phyloP scores from a whole-genome alignment of 1,140 invertebrate species.

The Formica selysi region DNA sequence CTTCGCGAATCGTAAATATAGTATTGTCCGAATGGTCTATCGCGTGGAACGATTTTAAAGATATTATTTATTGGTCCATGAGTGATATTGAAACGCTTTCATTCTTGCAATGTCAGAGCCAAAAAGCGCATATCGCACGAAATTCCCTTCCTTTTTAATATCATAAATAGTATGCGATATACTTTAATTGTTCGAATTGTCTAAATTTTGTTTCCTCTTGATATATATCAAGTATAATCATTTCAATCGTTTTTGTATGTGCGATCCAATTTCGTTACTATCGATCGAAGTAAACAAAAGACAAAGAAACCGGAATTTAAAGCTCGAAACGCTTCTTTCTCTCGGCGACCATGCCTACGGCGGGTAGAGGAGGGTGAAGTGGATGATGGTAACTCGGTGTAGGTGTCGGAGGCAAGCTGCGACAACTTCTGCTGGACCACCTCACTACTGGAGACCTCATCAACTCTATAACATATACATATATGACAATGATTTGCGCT shows the following conservation, averaged over 20 bases:
- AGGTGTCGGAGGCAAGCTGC: conserved; percentile 84
- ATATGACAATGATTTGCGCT: neutral
- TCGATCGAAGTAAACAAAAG: neutral
- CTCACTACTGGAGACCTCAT: conserved; percentile 85
- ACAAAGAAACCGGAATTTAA: conserved; percentile 71
- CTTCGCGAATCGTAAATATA: neutral
- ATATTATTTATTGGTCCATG: conserved; percentile 21
- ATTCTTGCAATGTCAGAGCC: conserved; percentile 10
- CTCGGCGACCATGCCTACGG: conserved; percentile 90
- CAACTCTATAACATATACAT: conserved; percentile 84
- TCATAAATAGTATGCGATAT: neutral
- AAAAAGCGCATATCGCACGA: neutral
- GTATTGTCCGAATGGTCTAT: conserved; percentile 14
- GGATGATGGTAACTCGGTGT: conserved; percentile 82
- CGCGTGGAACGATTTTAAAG: conserved; percentile 1
- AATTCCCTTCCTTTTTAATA: neutral
- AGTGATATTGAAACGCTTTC: conserved; percentile 36
- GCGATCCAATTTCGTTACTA: neutral
- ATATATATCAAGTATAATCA: conserved; percentile 4
- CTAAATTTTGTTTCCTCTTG: conserved; percentile 6
- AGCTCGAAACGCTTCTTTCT: conserved; percentile 90
- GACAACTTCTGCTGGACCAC: conserved; percentile 84
- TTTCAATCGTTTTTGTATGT: conserved; percentile 1
- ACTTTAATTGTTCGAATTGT: neutral
- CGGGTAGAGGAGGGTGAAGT: conserved; percentile 86